A percentile compares a stretch with the other conserved stretches of the same genome.
phyloP scores from a whole-genome alignment of 2,888 invertebrate genomes.

The Cerceris ruficornis region DNA sequence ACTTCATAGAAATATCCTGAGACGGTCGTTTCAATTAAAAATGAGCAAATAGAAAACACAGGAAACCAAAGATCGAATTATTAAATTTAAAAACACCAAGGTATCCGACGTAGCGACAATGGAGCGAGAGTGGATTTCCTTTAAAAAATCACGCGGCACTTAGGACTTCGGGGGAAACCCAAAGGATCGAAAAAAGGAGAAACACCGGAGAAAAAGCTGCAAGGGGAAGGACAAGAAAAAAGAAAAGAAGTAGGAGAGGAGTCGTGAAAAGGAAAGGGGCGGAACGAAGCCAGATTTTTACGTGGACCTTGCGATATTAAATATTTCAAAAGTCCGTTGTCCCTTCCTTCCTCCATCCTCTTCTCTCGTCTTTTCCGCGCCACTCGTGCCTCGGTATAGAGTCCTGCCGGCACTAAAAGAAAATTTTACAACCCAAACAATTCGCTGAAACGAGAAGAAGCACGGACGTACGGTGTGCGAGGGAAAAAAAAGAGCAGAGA shows the following conservation, averaged over 20 bases:
- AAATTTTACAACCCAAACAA: slow-evolving; percentile 63
- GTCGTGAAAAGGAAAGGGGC: background rate
- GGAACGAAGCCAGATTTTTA: slow-evolving; percentile 53
- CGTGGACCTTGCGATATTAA: slow-evolving; percentile 56
- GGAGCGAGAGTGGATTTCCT: slow-evolving; percentile 14
- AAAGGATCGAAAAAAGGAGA: slow-evolving; percentile 1
- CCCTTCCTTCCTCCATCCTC: slow-evolving; percentile 9
- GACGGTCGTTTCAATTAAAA: background rate
- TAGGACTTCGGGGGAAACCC: slow-evolving; percentile 36
- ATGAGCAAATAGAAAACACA: background rate
- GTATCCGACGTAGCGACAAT: background rate
- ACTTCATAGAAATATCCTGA: too few relatives aligned
- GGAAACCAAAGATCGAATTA: slow-evolving; percentile 1
- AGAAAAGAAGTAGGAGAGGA: slow-evolving; percentile 26
- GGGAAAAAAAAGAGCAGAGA: slow-evolving; percentile 13
- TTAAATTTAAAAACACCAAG: slow-evolving; percentile 1
- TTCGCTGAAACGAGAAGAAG: slow-evolving; percentile 40
- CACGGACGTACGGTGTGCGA: slow-evolving; percentile 4
- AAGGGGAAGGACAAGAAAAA: slow-evolving; percentile 8
- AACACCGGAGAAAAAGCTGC: too few relatives aligned
- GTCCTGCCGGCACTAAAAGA: slow-evolving; percentile 42
- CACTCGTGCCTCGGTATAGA: slow-evolving; percentile 25
- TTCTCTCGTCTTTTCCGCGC: slow-evolving; percentile 19
- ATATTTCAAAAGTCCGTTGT: slow-evolving; percentile 61
- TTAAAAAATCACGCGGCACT: slow-evolving; percentile 63